A percentile compares a stretch with the other conserved stretches of the same genome.
phyloP scores from a whole-genome alignment of 2,888 invertebrate genomes.

The Lissonota sp. region DNA sequence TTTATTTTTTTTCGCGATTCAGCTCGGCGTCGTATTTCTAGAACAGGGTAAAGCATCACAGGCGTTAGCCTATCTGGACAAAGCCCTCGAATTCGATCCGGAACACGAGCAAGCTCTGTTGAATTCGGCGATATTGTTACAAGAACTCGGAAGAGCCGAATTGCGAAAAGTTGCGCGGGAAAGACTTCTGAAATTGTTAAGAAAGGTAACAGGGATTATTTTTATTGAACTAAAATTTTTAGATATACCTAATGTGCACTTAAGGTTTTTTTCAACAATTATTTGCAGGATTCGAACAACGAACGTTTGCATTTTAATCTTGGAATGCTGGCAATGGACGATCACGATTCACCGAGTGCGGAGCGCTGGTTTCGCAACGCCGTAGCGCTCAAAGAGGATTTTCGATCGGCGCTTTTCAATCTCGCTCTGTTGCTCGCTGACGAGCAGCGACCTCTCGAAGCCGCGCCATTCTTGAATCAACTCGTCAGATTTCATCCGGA shows the following conservation, averaged over 20 bases:
- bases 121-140: slow-evolving; percentile 97
- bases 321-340: slow-evolving; percentile 98
- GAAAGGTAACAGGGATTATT: slow-evolving; percentile 83
- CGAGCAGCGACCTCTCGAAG: slow-evolving; percentile 94
- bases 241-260: neutral
- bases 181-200: slow-evolving; percentile 91
- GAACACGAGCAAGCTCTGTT: slow-evolving; percentile 97
- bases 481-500: slow-evolving; percentile 96
- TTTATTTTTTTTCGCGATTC: slow-evolving; percentile 74
- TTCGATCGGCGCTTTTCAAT: slow-evolving; percentile 97
- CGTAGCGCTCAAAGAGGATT: slow-evolving; percentile 94
- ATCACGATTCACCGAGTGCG: slow-evolving; percentile 93
- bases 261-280: neutral
- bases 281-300: slow-evolving; percentile 88
- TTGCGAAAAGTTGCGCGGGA: slow-evolving; percentile 92
- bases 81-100: slow-evolving; percentile 96
- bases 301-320: slow-evolving; percentile 97
- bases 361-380: slow-evolving; percentile 96
- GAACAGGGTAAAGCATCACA: slow-evolving; percentile 96
- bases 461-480: slow-evolving; percentile 96
- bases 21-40: slow-evolving; percentile 97
- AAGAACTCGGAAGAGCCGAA: slow-evolving; percentile 93
- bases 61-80: slow-evolving; percentile 96
- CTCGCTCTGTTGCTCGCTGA: slow-evolving; percentile 95
- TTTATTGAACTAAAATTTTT: neutral